Percentiles rank a stretch among this genome's conserved stretches.
Evolutionary conservation across 2,888 invertebrate genomes (phyloP).

Genomic region (Gisinianus flammeolus): DNA sequence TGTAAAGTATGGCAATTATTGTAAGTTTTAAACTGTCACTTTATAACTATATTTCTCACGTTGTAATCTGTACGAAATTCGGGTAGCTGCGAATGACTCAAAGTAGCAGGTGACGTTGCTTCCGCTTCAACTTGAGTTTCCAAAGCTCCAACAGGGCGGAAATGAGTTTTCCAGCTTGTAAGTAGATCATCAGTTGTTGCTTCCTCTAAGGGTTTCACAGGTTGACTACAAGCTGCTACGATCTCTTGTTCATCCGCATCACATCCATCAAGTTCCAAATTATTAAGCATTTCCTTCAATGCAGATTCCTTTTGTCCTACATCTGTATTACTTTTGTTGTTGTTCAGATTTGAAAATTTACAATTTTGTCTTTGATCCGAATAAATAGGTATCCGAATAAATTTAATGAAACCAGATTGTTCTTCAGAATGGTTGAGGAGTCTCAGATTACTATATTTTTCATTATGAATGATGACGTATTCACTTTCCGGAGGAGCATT

Average conservation of each 20-base stretch:
- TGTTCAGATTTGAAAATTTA: constrained; percentile 10
- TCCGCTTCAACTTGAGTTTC: constrained; percentile 38
- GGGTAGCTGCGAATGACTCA: constrained; percentile 54
- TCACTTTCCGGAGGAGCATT: constrained; percentile 52
- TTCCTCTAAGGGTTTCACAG: constrained; percentile 29
- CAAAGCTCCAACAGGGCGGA: constrained; percentile 68
- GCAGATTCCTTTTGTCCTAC: constrained; percentile 4
- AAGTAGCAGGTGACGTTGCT: constrained; percentile 46
- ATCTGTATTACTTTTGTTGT: not conserved
- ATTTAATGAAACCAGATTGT: constrained; percentile 47
- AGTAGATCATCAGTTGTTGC: constrained; percentile 69
- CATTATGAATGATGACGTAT: constrained; percentile 47
- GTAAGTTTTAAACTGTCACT: constrained; percentile 1
- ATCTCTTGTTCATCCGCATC: constrained; percentile 55
- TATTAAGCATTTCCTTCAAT: constrained; percentile 48
- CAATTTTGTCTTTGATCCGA: not conserved
- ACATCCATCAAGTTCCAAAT: constrained; percentile 44
- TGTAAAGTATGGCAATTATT: too few relatives aligned
- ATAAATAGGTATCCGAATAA: constrained; percentile 30
- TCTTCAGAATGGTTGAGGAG: constrained; percentile 46
- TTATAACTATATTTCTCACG: constrained; percentile 11
- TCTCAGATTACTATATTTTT: constrained; percentile 47
- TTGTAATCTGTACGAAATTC: constrained; percentile 48
- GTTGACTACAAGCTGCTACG: constrained; percentile 51
- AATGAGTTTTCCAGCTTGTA: constrained; percentile 80